These are phyloP conservation scores for Myripristis murdjan DNA, from an alignment of 2,797 vertebrate species.

Conservation along the genomic window DNA sequence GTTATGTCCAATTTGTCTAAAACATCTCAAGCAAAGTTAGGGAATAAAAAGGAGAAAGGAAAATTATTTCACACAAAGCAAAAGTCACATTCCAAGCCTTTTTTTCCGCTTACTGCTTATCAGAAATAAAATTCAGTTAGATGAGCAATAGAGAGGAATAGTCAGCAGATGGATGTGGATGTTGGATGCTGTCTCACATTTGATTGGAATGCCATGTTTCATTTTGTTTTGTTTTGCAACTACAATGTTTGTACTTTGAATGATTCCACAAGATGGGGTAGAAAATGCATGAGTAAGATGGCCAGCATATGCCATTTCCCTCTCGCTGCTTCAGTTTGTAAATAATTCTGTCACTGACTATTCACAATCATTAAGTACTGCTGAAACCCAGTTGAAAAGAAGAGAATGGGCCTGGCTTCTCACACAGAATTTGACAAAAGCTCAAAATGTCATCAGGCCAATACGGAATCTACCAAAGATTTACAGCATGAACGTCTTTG, in stretches of 20 bases:
- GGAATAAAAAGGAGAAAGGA: neutral
- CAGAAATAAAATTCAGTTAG: neutral
- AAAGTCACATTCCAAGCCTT: conserved; percentile 7
- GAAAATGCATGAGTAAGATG: conserved; percentile 66
- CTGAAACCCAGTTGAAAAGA: neutral
- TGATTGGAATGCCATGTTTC: conserved; percentile 27
- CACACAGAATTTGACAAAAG: neutral
- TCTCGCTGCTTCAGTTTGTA: conserved; percentile 34
- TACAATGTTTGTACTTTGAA: conserved; percentile 40
- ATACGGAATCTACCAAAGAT: neutral
- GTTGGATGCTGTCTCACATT: conserved; percentile 12
- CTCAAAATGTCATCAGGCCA: neutral
- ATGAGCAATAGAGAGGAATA: neutral
- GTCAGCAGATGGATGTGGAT: neutral
- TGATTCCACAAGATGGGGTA: conserved; percentile 31
- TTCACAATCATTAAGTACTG: conserved; percentile 17
- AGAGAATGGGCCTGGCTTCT: conserved; percentile 40
- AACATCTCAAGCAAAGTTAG: conserved; percentile 12
- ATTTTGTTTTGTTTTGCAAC: too few species aligned
- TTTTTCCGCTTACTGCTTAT: conserved; percentile 7
- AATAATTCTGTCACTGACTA: conserved; percentile 11
- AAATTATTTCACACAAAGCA: neutral
- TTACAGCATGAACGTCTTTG: neutral
- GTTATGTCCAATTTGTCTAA: conserved; percentile 6
- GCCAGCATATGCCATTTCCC: conserved; percentile 34